These are phyloP conservation scores for Chloroclysta siterata DNA, from an alignment of 2,888 invertebrate species.

Conservation along the genomic window DNA sequence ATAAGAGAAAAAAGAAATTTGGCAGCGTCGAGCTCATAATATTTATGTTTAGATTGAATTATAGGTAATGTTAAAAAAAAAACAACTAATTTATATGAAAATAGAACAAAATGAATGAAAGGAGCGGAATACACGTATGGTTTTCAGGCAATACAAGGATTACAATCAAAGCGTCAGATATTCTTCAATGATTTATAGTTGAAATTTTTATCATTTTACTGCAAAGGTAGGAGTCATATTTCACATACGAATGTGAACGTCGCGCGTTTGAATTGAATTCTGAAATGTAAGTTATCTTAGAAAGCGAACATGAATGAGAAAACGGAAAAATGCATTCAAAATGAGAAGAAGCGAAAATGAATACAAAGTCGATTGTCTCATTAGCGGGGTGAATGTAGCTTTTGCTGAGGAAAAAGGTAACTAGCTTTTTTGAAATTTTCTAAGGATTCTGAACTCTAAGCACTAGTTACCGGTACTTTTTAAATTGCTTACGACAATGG, in stretches of 20 bases:
- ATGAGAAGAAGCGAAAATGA: constrained; percentile 15
- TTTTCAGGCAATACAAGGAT: no score
- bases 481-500: not conserved
- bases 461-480: not conserved
- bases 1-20: no score
- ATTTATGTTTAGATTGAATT: no score
- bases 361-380: constrained; percentile 13
- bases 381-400: constrained; percentile 10
- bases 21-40: no score
- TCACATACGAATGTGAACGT: constrained; percentile 10
- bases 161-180: not conserved
- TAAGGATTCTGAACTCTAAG: not conserved
- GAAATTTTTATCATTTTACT: constrained; percentile 12
- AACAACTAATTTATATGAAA: no score
- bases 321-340: constrained; percentile 14
- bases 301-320: constrained; percentile 2
- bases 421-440: constrained; percentile 2
- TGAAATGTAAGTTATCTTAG: not conserved
- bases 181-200: constrained; percentile 8
- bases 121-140: no score
- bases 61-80: no score
- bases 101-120: no score
- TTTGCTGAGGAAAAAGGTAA: constrained; percentile 4
- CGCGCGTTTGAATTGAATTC: constrained; percentile 17
- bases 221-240: constrained; percentile 19